Conservation (phyloP, 2,797 vertebrate species). For the Liparis tanakae region DNA sequence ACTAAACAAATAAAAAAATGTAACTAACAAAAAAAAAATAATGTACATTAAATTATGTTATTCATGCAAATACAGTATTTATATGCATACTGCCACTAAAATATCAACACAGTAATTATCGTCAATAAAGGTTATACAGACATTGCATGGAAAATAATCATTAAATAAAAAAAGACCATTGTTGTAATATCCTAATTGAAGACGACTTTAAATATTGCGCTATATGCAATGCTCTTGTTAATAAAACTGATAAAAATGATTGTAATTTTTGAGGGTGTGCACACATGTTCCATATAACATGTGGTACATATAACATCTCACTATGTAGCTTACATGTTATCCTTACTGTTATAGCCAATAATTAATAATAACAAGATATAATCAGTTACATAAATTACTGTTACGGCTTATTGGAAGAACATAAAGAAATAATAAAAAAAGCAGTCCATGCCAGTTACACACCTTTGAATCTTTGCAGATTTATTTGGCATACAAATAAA, state of each 20-base stretch:
- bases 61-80: not conserved
- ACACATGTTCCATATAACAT: not conserved
- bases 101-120: not conserved
- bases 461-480: not conserved
- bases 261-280: not conserved
- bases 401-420: not conserved
- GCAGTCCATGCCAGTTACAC: not conserved
- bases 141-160: not conserved
- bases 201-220: not conserved
- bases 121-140: not conserved
- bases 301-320: not conserved
- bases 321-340: not conserved
- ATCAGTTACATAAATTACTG: not conserved
- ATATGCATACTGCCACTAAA: not conserved
- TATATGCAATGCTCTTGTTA: not conserved
- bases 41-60: not conserved
- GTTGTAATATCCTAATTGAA: not conserved
- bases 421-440: conserved; percentile 2
- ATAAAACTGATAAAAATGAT: not conserved
- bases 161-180: not conserved
- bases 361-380: not conserved
- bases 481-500: conserved; percentile 57
- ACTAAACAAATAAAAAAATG: no score
- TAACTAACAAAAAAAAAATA: no score
- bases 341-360: not conserved